Base-by-base conservation (phyloP, 30 jellyfish, hydroid and myxozoan species). In the Sanderia malayensis region DNA sequence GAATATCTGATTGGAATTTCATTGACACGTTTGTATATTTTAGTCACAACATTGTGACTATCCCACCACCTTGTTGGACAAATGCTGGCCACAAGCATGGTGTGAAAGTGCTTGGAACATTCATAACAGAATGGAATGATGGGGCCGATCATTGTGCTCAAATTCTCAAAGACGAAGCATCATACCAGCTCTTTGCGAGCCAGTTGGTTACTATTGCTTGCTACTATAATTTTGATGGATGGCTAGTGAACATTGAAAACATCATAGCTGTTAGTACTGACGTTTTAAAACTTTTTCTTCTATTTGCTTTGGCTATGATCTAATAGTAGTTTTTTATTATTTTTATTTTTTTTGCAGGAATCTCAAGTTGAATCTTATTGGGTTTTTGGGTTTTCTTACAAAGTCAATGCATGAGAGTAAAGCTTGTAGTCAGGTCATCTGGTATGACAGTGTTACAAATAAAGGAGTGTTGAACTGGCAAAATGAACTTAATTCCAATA, bases 61-160 rank as follows among this genome's bases (percentile, higher is more conserved):
- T 92, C 2, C 99, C 99, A 2, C 99, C 99, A 1, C 95, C 95
- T 1, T 72, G 94, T 61, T 92, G 99, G 96, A 73, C 92, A 23
- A 86, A 84, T 80, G 67, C 95, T 17, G 95, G 95, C 25, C 99
- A 92, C 59, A 46, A 74, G 0, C 92, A 92, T 75, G 96, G 96
- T 6, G 96, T 85, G 18, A 85, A 84, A 71, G 83, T 76, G 17
- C 81, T 33, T 20, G 99, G 95, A 11, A 92, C 99, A 20, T 85
- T 92, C 41, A 92, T 92, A 44, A 81, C 96, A 0, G 99, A 92
- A 70, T 90, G 98, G 98, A 74, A 90, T 18, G 94, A 90, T 32
- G 98, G 98, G 20, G 88, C 84, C 17, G 58, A 47, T n/a, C 28
- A 20, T 34, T 90, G 98, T 47, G 26, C 83, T 0, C 47, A 70